Percentiles rank a stretch among this genome's conserved stretches.
phyloP scores from a whole-genome alignment of 2,888 invertebrate species.

The Papilio protenor region DNA sequence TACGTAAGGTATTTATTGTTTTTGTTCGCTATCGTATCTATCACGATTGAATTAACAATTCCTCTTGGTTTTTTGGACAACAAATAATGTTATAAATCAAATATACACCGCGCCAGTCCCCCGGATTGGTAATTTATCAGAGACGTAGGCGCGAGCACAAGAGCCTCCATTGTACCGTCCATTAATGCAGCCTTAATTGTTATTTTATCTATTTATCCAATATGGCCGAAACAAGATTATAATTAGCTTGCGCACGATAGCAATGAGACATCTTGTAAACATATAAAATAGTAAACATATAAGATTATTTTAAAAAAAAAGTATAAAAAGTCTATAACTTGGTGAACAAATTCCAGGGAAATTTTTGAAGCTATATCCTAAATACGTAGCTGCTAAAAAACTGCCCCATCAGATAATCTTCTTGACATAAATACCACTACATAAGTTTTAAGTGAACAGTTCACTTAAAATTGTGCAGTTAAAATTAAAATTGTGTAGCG shows the following conservation, averaged over 20 bases:
- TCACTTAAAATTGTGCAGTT: too few species aligned
- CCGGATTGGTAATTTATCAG: constrained; percentile 78
- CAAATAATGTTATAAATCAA: constrained; percentile 82
- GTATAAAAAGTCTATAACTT: not conserved
- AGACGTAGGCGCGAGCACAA: constrained; percentile 66
- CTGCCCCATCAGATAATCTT: too few species aligned
- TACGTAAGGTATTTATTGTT: constrained; percentile 54
- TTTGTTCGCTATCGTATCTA: constrained; percentile 75
- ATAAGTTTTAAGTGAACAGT: too few species aligned
- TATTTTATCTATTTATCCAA: constrained; percentile 80
- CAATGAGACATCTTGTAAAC: not conserved
- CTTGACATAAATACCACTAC: too few species aligned
- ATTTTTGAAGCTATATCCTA: not conserved
- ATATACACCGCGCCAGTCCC: constrained; percentile 75
- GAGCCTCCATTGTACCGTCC: constrained; percentile 71
- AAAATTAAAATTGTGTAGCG: too few species aligned
- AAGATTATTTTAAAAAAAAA: not conserved
- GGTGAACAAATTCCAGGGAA: not conserved
- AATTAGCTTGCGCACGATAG: constrained; percentile 51
- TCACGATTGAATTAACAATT: constrained; percentile 80
- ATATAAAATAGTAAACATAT: not conserved
- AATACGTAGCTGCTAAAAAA: too few species aligned
- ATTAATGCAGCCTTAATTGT: constrained; percentile 80
- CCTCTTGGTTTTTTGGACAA: constrained; percentile 66
- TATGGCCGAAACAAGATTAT: constrained; percentile 73